phyloP scores from a whole-genome alignment of 2,113 vertebrate genomes.

The Eublepharis macularius region DNA sequence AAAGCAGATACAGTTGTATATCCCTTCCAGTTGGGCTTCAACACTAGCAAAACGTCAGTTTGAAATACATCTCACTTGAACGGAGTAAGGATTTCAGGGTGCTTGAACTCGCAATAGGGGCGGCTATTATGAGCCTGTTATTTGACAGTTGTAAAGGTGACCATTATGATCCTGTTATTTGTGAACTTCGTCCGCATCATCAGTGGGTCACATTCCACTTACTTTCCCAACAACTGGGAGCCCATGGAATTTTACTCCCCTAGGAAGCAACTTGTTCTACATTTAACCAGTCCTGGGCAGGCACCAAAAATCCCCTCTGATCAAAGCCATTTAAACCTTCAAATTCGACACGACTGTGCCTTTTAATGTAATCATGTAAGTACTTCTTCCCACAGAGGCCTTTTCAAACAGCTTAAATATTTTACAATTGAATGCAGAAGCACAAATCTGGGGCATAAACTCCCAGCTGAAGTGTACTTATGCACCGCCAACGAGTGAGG shows the following conservation, averaged over 20 bases:
- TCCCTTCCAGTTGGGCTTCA: not conserved
- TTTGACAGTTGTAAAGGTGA: too few relatives aligned
- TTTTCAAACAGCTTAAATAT: constrained; percentile 66
- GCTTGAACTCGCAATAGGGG: too few relatives aligned
- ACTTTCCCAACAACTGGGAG: not conserved
- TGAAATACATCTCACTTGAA: too few relatives aligned
- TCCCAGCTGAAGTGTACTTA: constrained; percentile 51
- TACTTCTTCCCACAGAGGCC: constrained; percentile 32
- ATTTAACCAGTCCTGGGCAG: too few relatives aligned
- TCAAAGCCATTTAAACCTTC: constrained; percentile 27
- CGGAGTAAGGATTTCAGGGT: too few relatives aligned
- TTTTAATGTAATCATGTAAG: constrained; percentile 36
- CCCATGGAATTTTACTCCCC: not conserved
- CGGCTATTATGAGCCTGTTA: too few relatives aligned
- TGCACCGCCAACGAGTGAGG: constrained; percentile 53
- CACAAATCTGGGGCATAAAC: constrained; percentile 62
- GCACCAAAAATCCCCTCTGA: not conserved
- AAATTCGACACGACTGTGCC: constrained; percentile 27
- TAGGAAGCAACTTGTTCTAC: not conserved
- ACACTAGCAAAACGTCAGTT: not conserved
- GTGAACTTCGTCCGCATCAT: too few relatives aligned
- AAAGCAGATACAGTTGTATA: not conserved
- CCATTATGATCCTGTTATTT: too few relatives aligned
- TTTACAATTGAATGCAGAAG: constrained; percentile 64
- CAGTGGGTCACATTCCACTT: too few relatives aligned